A percentile compares a stretch with the other conserved stretches of the same genome.
These are phyloP conservation scores for Nicator chloris DNA, from an alignment of 2,113 vertebrate genomes.

Conservation along the genomic window DNA sequence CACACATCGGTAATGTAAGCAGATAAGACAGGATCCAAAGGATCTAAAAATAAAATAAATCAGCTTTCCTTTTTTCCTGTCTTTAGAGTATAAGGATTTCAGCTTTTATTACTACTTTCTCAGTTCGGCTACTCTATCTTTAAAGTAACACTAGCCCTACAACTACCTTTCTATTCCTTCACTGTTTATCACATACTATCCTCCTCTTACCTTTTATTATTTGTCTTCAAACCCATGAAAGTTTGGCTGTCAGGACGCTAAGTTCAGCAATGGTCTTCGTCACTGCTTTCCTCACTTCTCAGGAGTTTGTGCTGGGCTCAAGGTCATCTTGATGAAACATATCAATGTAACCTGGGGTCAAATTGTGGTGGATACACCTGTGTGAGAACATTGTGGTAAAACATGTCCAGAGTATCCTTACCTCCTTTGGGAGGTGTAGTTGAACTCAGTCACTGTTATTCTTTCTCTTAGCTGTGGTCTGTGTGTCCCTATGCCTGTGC, in stretches of 20 bases:
- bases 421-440: background rate
- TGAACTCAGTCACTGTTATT: background rate
- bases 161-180: background rate
- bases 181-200: background rate
- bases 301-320: background rate
- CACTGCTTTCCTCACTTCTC: background rate
- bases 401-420: background rate
- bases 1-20: background rate
- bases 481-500: background rate
- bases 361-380: background rate
- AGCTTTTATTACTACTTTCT: background rate
- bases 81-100: background rate
- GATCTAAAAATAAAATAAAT: background rate
- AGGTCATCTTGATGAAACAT: background rate
- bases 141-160: background rate
- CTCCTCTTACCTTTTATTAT: background rate
- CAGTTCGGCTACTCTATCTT: background rate
- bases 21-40: background rate
- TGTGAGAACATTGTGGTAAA: background rate
- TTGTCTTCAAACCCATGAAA: background rate
- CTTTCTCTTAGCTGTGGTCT: background rate
- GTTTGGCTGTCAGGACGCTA: rapidly evolving
- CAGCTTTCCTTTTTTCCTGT: background rate
- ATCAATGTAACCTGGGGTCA: background rate
- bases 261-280: background rate